phyloP scores from a whole-genome alignment of 2,888 invertebrate genomes.

The Pandemis heparana region DNA sequence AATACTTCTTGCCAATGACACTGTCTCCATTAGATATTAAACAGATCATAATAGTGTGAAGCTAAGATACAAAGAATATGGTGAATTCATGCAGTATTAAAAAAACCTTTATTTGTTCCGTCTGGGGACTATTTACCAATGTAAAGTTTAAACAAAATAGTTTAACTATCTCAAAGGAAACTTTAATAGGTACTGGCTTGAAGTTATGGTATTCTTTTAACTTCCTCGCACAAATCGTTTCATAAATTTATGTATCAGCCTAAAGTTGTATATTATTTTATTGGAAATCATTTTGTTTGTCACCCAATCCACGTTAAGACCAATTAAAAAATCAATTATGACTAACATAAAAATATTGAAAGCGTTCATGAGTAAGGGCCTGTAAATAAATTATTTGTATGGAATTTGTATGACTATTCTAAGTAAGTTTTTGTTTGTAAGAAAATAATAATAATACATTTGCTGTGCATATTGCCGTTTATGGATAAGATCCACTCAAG shows the following conservation, averaged over 20 bases:
- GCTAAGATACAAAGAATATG: no score
- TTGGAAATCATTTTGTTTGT: background rate
- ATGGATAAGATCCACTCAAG: conserved; percentile 84
- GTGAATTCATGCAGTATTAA: no score
- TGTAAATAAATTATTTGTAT: conserved; percentile 76
- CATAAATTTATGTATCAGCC: background rate
- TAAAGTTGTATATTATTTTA: background rate
- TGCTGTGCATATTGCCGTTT: conserved; percentile 83
- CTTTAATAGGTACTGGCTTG: background rate
- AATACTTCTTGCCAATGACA: no score
- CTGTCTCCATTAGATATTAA: no score
- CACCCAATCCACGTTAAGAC: conserved; percentile 13
- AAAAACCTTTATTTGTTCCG: no score
- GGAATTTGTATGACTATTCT: conserved; percentile 55
- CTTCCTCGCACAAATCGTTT: no score
- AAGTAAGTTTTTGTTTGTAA: conserved; percentile 66
- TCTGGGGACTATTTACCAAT: no score
- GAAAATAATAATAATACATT: conserved; percentile 61
- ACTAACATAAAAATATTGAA: background rate
- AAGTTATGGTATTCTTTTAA: background rate
- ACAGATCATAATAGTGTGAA: no score
- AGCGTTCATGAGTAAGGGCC: conserved; percentile 64
- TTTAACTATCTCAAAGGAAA: no score
- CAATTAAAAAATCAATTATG: conserved; percentile 34
- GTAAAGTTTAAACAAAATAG: no score